phyloP scores from a whole-genome alignment of 1,140 invertebrate species.

The Cydia splendana region DNA sequence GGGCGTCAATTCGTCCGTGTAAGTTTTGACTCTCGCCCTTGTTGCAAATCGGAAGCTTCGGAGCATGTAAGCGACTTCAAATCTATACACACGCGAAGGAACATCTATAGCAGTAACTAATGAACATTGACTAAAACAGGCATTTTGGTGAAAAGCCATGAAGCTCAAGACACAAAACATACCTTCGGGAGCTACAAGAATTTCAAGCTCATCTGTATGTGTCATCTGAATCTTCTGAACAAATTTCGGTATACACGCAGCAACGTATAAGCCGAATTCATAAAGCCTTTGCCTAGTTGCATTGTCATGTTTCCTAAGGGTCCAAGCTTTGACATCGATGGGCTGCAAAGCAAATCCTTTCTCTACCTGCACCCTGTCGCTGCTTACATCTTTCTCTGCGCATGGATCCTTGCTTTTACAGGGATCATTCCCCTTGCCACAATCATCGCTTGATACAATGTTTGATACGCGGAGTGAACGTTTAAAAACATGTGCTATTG shows the following conservation, averaged over 20 bases:
- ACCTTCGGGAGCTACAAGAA: slow-evolving; percentile 95
- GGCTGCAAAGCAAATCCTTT: slow-evolving; percentile 55
- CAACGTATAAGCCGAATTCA: slow-evolving; percentile 71
- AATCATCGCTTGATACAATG: not conserved
- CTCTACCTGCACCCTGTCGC: not conserved
- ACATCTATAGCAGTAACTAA: slow-evolving; percentile 95
- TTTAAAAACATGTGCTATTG: slow-evolving; percentile 19
- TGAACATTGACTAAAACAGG: slow-evolving; percentile 92
- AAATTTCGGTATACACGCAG: slow-evolving; percentile 93
- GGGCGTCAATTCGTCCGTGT: slow-evolving; percentile 75
- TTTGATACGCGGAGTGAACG: slow-evolving; percentile 6
- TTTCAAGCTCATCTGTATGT: slow-evolving; percentile 91
- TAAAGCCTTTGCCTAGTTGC: slow-evolving; percentile 58
- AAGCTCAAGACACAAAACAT: slow-evolving; percentile 93
- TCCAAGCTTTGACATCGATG: slow-evolving; percentile 53
- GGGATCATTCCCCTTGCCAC: not conserved
- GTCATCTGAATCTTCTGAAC: slow-evolving; percentile 93
- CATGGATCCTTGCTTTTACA: not conserved
- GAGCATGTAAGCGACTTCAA: slow-evolving; percentile 94
- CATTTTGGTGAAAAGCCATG: slow-evolving; percentile 94
- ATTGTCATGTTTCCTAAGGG: slow-evolving; percentile 61
- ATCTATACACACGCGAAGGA: slow-evolving; percentile 84
- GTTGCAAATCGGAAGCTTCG: slow-evolving; percentile 90
- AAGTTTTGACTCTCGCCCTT: slow-evolving; percentile 65
- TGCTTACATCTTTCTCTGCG: not conserved